These are phyloP conservation scores for Seriola aureovittata DNA, from an alignment of 2,113 vertebrate genomes.

Conservation along the genomic window DNA sequence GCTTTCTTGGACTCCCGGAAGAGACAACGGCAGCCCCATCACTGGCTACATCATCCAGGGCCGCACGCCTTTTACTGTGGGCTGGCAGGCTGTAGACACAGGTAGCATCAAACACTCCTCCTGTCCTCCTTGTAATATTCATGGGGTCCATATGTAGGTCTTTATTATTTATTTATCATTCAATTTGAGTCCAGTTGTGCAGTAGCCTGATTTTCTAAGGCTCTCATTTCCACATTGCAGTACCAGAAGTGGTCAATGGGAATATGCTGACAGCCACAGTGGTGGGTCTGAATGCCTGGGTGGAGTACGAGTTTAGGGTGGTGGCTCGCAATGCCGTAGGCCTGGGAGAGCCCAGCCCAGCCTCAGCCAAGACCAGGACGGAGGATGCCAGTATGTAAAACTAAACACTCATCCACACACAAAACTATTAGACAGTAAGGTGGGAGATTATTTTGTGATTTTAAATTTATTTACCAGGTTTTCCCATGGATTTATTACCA, in stretches of 20 bases:
- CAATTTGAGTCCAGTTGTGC: slow-evolving; percentile 15
- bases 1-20: slow-evolving; percentile 92
- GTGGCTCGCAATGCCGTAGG: slow-evolving; percentile 93
- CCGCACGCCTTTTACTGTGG: slow-evolving; percentile 93
- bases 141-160: background rate
- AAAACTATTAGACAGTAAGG: background rate
- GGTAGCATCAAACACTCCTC: slow-evolving; percentile 79
- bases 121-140: background rate
- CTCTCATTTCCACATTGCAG: slow-evolving; percentile 70
- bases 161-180: slow-evolving; percentile 42
- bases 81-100: slow-evolving; percentile 94
- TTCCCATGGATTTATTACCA: background rate
- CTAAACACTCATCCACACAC: slow-evolving; percentile 11
- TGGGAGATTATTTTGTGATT: background rate
- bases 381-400: slow-evolving; percentile 93
- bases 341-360: slow-evolving; percentile 93
- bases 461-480: background rate
- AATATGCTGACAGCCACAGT: slow-evolving; percentile 92
- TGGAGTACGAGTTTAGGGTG: slow-evolving; percentile 97
- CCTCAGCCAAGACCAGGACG: slow-evolving; percentile 95
- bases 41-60: slow-evolving; percentile 91
- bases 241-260: slow-evolving; percentile 91
- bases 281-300: slow-evolving; percentile 96
- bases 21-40: slow-evolving; percentile 94
- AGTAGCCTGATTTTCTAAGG: background rate